Evolutionary conservation across 2,797 vertebrate species (phyloP), one percentile per base, ranked within the genome.

Genomic region (Glyptemys insculpta): DNA sequence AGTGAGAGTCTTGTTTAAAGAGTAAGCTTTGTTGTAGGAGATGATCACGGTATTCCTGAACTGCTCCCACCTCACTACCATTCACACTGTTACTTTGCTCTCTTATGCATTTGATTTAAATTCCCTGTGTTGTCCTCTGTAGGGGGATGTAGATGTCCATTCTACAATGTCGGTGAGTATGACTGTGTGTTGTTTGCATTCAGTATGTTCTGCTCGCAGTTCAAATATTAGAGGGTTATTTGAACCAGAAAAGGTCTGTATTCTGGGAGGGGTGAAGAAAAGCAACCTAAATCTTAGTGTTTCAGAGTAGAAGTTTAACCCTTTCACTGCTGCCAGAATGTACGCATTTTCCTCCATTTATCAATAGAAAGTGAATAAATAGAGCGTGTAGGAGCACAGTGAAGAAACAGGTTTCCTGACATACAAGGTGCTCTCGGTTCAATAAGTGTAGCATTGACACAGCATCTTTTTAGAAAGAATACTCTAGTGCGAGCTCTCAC

Each of bases 151-250:
- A 74, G 94, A 98, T 97, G 97, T 98, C 96, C 98, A 99, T 96
- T 98, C 98, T 47, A 98, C 98, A 78, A 97, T 99, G 96, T 98
- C 99, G 98, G 98, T 99, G 97, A 99, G 98, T 99, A 87, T 86
- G 56, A 44, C 86, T 15, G 86, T 25, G 59, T 41, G 81, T 88
- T 34, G 2, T 1, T 53, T 7, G 3, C 68, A 1, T 87, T 72
- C 57, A 57, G 27, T 89, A 83, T 84, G 56, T 84, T 91, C 94
- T 54, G 81, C 85, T 95, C 88, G 25, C 88, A 14, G n/a, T 83
- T 87, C 56, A 54, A 2, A 15, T 2, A 29, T 57, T 18, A 8
- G 29, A 88, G 88, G 88, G 62, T 12, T n/a, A 78, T 44, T 78
- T 96, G 89, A 96, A 95, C 83, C 94, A 87, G 97, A 83, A 85